phyloP scores from a whole-genome alignment of 2,113 vertebrate genomes.

The Otolemur garnettii region DNA sequence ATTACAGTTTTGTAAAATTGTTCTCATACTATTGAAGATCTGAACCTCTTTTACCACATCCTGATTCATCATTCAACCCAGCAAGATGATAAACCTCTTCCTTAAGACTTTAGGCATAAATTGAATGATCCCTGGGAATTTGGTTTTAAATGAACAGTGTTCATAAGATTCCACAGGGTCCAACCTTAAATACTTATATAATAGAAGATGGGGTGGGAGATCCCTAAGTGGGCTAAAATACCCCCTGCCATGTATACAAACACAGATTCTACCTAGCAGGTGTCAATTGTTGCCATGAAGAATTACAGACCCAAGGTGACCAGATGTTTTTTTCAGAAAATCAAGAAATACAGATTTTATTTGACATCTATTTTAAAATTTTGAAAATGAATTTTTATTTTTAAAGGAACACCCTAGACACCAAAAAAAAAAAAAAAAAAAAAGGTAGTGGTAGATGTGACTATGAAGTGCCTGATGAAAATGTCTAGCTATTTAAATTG shows the following conservation, averaged over 20 bases:
- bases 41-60: not conserved
- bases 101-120: conserved; percentile 4
- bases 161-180: not conserved
- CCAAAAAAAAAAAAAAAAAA: not conserved
- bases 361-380: not conserved
- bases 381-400: not conserved
- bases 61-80: not conserved
- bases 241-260: not conserved
- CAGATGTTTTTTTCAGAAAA: not conserved
- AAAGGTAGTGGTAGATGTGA: not conserved
- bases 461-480: not conserved
- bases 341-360: not conserved
- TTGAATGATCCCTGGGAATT: not conserved
- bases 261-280: not conserved
- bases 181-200: not conserved
- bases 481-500: not conserved
- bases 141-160: not conserved
- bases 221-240: not conserved
- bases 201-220: not conserved
- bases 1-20: not conserved
- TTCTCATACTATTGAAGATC: not conserved
- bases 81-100: not conserved
- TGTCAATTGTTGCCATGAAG: not conserved
- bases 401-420: not conserved
- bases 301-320: not conserved